Base-by-base conservation (phyloP, 2,797 vertebrate species). In the Iguana delicatissima region DNA sequence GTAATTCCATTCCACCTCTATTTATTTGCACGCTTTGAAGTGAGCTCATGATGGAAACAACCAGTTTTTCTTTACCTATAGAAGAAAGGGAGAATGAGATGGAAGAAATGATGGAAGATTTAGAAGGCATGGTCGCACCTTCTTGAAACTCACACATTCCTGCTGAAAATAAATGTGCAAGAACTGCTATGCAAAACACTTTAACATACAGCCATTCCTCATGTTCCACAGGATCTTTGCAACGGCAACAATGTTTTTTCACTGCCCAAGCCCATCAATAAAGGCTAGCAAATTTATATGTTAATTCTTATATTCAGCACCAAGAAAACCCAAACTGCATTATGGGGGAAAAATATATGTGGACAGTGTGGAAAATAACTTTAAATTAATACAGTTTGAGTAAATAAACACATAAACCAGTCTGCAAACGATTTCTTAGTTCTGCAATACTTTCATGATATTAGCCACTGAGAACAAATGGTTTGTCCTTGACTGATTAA, bases 351-450 rank as follows among this genome's bases (percentile, higher is more conserved):
- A 89, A 90, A 92, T 94, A 92, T 85, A 89, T 92, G 90, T 91
- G 89, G 42, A 88, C 73, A 74, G 8, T 84, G 90, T 93, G 80
- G 80, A 93, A 94, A 92, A 69, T 76, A 89, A 96, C 95, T 95
- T 96, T 92, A 95, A 94, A 95, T 89, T 90, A 95, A 93, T 46
- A 8, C 38, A 62, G 81, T 95, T 93, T 95, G 89, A 94, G 92
- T 96, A 94, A 96, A 95, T 95, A 96, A 96, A 96, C 92, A 94
- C 77, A 87, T 90, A 96, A 94, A 81, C 80, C 85, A 92, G 90
- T 91, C 91, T 84, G 13, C 32, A 57, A 92, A 91, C 85, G 91
- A 64, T 86, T 95, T 89, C 81, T 57, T 89, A 73, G 50, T 94
- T 95, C 91, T 93, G 42, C 42, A 90, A 69, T 83, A 87, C 1